These are phyloP conservation scores for Alloplasta piceator DNA, from an alignment of 2,888 invertebrate species.

Conservation along the genomic window DNA sequence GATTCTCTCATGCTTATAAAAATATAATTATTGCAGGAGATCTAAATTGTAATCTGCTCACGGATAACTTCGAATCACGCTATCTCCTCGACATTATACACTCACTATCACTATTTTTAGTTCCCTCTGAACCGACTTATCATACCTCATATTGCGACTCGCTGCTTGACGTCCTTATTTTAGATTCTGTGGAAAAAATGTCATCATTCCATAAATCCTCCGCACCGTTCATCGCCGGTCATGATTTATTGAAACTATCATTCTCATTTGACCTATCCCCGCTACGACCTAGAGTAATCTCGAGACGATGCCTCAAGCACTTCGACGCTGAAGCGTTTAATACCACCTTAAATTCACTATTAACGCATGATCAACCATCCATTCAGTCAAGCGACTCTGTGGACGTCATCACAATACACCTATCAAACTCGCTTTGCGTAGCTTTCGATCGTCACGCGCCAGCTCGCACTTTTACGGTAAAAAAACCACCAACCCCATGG, in stretches of 20 bases:
- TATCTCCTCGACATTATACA: neutral
- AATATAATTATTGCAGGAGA: neutral
- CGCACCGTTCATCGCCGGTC: constrained; percentile 31
- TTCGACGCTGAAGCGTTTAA: too few relatives aligned
- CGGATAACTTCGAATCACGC: neutral
- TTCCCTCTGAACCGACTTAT: neutral
- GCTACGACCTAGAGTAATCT: too few relatives aligned
- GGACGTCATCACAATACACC: too few relatives aligned
- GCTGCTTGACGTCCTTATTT: neutral
- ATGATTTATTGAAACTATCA: neutral
- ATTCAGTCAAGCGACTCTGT: too few relatives aligned
- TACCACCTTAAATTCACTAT: too few relatives aligned
- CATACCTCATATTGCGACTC: neutral
- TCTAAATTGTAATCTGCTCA: constrained; percentile 3
- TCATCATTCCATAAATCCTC: neutral
- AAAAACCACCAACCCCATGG: constrained; percentile 8
- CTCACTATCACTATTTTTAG: neutral
- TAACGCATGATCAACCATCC: too few relatives aligned
- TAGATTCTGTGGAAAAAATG: constrained; percentile 15
- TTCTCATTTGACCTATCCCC: too few relatives aligned
- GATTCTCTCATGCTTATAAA: neutral
- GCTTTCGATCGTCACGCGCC: constrained; percentile 4
- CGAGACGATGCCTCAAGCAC: too few relatives aligned
- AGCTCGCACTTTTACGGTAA: neutral
- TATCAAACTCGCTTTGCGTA: neutral